A percentile compares a stretch with the other conserved stretches of the same genome.
phyloP scores from a whole-genome alignment of 1,140 invertebrate genomes.

The Sinella curviseta region DNA sequence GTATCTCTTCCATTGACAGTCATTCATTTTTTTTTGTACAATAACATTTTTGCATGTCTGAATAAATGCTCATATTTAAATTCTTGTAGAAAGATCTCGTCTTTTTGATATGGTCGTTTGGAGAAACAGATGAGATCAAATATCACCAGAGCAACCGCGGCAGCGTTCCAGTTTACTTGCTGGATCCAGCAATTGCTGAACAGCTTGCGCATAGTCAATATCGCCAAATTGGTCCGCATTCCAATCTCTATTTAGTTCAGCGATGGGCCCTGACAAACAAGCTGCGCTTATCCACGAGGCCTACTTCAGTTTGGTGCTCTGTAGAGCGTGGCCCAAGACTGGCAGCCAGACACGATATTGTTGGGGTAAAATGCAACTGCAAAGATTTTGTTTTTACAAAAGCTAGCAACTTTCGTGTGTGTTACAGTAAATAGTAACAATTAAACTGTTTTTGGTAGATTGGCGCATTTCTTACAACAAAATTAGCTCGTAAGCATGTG shows the following conservation, averaged over 20 bases:
- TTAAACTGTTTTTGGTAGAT: slow-evolving; percentile 11
- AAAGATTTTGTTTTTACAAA: too few species aligned
- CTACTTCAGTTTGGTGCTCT: slow-evolving; percentile 41
- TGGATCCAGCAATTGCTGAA: slow-evolving; percentile 13
- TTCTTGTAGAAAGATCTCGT: not conserved
- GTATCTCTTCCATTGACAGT: not conserved
- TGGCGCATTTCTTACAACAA: not conserved
- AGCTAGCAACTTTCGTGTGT: too few species aligned
- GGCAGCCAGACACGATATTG: slow-evolving; percentile 13
- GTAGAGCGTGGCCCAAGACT: slow-evolving; percentile 31
- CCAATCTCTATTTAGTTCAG: slow-evolving; percentile 6
- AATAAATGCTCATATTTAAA: too few species aligned
- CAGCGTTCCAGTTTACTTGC: slow-evolving; percentile 1
- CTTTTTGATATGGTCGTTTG: slow-evolving; percentile 1
- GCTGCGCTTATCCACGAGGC: slow-evolving; percentile 15
- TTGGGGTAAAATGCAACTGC: too few species aligned
- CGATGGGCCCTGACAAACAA: slow-evolving; percentile 27
- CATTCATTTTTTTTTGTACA: too few species aligned
- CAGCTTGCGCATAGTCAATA: not conserved
- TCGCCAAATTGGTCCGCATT: slow-evolving; percentile 8
- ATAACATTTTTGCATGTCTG: not conserved
- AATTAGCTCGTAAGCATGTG: not conserved
- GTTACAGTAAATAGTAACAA: too few species aligned
- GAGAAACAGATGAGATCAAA: not conserved
- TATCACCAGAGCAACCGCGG: not conserved